Evolutionary conservation across 1,140 invertebrate species (phyloP), one percentile per base, ranked within the genome.

Genomic region (Diachasma alloeum): DNA sequence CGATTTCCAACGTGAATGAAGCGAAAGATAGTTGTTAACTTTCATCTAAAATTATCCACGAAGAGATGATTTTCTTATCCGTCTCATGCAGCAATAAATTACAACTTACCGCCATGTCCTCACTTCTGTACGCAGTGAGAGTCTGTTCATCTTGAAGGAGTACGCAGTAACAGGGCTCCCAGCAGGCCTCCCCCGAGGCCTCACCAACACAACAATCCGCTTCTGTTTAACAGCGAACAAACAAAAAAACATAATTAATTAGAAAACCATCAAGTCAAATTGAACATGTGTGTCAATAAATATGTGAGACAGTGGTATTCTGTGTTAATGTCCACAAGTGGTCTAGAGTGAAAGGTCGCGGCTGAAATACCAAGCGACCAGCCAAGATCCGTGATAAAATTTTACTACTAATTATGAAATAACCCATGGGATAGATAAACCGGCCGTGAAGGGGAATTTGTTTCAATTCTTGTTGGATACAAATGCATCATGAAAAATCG

Each of bases 121-220:
- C 96, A 86, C 94, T 96, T 78, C 94, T 93, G 86, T 96, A 96
- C 46, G 94, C 94, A 9, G 95, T 96, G 84, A 97, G 93, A 36
- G 94, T 95, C 83, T 95, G 93, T 78, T 96, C 93, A 85, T 96
- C 94, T 88, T 96, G 95, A 48, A 96, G 92, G 72, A 97, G 91
- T 31, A 97, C 95, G 88, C 95, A 96, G 90, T 96, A 97, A 83
- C 94, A 94, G 6, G 96, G 95, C 86, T 96, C 94, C 95, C 95
- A 97, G 39, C 93, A 91, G 74, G 92, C 88, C 73, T 90, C 89
- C 59, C 83, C 84, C 36, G 84, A 78, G 37, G 85, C 75, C 48
- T 90, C 88, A 75, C 87, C 85, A 15, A 86, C 82, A 80, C 87
- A 89, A 81, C 88, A 89, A 74, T 90, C 88, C 74, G 88, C 87